phyloP scores from a whole-genome alignment of 2,113 vertebrate species.

The Oxyura jamaicensis region DNA sequence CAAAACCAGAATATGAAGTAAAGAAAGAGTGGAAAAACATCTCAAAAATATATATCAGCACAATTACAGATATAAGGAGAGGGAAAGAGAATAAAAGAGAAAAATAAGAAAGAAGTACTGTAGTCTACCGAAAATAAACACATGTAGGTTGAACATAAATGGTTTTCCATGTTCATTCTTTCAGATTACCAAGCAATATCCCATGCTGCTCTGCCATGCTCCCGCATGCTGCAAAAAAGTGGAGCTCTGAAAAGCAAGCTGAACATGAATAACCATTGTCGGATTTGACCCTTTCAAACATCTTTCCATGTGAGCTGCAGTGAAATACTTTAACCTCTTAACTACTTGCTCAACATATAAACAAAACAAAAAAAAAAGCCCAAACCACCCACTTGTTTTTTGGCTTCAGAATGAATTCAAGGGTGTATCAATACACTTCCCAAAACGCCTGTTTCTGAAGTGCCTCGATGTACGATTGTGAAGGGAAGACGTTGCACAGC shows the following conservation, averaged over 20 bases:
- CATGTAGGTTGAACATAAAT: slow-evolving; percentile 80
- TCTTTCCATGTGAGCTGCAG: slow-evolving; percentile 19
- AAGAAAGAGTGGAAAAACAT: slow-evolving; percentile 62
- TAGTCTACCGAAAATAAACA: slow-evolving; percentile 81
- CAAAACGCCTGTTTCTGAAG: background rate
- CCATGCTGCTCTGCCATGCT: slow-evolving; percentile 79
- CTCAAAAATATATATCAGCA: slow-evolving; percentile 75
- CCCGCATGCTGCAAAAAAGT: slow-evolving; percentile 77
- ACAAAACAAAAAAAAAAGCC: background rate
- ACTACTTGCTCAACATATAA: background rate
- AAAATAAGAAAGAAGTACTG: slow-evolving; percentile 87
- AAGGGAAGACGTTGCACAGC: background rate
- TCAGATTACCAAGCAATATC: slow-evolving; percentile 66
- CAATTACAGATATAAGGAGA: slow-evolving; percentile 79
- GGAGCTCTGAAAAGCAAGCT: slow-evolving; percentile 77
- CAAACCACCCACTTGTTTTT: background rate
- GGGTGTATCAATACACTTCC: background rate
- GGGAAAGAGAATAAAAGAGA: slow-evolving; percentile 87
- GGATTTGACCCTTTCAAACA: slow-evolving; percentile 83
- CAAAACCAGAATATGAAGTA: slow-evolving; percentile 68
- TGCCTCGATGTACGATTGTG: background rate
- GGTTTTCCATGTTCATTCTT: slow-evolving; percentile 85
- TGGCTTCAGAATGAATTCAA: background rate
- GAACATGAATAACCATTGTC: slow-evolving; percentile 83
- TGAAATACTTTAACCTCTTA: background rate